phyloP scores from a whole-genome alignment of 2,888 invertebrate species.

The Panopea generosa region DNA sequence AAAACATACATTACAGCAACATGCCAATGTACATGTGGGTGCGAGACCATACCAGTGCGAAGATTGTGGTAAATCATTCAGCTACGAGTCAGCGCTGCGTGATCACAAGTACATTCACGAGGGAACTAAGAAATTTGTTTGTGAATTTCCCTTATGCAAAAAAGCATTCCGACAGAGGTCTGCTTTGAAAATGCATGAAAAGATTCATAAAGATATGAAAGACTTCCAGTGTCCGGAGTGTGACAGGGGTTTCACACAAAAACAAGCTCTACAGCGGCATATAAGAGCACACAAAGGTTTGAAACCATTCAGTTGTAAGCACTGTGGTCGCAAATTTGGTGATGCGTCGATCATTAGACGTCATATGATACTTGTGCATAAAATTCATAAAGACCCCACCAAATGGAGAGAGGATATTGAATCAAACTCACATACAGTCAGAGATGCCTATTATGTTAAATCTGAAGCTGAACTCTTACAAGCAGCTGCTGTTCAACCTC shows the following conservation, averaged over 20 bases:
- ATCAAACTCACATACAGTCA: neutral
- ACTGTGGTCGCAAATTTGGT: slow-evolving; percentile 83
- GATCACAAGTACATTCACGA: slow-evolving; percentile 81
- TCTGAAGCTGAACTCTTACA: neutral
- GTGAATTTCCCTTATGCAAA: slow-evolving; percentile 78
- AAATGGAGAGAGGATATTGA: slow-evolving; percentile 75
- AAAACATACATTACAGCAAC: slow-evolving; percentile 76
- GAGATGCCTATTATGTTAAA: neutral
- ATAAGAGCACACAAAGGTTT: slow-evolving; percentile 85
- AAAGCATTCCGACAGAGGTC: slow-evolving; percentile 84
- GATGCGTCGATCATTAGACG: slow-evolving; percentile 75
- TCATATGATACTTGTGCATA: slow-evolving; percentile 77
- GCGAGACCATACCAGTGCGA: slow-evolving; percentile 74
- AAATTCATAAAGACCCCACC: slow-evolving; percentile 72
- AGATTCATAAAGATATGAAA: slow-evolving; percentile 84
- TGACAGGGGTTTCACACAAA: slow-evolving; percentile 85
- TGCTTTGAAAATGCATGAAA: slow-evolving; percentile 84
- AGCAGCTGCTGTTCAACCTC: no score
- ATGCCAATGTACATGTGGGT: slow-evolving; percentile 75
- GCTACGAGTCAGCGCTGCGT: slow-evolving; percentile 75
- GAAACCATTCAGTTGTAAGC: slow-evolving; percentile 84
- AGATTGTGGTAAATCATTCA: slow-evolving; percentile 75
- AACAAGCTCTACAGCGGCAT: slow-evolving; percentile 85
- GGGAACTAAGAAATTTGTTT: slow-evolving; percentile 82
- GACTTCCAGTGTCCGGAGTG: slow-evolving; percentile 83